These are phyloP conservation scores for Mya arenaria DNA, from an alignment of 1,140 invertebrate species.

Conservation along the genomic window DNA sequence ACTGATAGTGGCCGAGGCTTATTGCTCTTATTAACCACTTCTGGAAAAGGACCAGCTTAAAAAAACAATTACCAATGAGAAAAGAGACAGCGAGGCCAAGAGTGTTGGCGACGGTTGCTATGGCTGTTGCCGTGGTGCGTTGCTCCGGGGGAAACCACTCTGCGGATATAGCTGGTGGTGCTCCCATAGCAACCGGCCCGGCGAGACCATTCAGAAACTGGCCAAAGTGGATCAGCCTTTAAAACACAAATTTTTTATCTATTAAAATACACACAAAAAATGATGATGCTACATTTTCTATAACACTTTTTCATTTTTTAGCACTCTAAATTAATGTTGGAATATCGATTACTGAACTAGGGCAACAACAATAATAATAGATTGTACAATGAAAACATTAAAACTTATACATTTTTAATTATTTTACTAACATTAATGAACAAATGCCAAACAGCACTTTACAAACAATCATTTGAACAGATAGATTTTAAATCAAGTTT, in stretches of 20 bases:
- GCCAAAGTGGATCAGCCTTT: slow-evolving; percentile 70
- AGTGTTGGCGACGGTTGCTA: slow-evolving; percentile 54
- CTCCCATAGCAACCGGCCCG: slow-evolving; percentile 75
- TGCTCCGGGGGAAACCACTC: slow-evolving; percentile 79
- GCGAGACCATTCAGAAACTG: slow-evolving; percentile 77
- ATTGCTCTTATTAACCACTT: too few species aligned
- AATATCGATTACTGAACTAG: neutral
- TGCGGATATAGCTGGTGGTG: slow-evolving; percentile 73
- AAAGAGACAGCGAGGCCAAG: slow-evolving; percentile 63
- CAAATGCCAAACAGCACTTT: too few species aligned
- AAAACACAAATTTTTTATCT: too few species aligned
- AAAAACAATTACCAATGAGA: slow-evolving; percentile 59
- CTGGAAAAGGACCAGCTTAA: too few species aligned
- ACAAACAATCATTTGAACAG: too few species aligned
- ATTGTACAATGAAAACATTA: too few species aligned
- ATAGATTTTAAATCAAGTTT: too few species aligned
- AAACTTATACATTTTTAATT: too few species aligned
- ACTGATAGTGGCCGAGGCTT: too few species aligned
- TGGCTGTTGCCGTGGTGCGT: slow-evolving; percentile 75
- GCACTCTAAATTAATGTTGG: neutral
- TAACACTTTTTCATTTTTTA: neutral
- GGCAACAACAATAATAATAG: neutral
- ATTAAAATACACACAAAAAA: neutral
- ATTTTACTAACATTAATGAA: too few species aligned
- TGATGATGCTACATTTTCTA: neutral